Percentiles rank a stretch among this genome's conserved stretches.
These are phyloP conservation scores for Plectus sambesii DNA, from an alignment of 1,140 invertebrate species.

Conservation along the genomic window DNA sequence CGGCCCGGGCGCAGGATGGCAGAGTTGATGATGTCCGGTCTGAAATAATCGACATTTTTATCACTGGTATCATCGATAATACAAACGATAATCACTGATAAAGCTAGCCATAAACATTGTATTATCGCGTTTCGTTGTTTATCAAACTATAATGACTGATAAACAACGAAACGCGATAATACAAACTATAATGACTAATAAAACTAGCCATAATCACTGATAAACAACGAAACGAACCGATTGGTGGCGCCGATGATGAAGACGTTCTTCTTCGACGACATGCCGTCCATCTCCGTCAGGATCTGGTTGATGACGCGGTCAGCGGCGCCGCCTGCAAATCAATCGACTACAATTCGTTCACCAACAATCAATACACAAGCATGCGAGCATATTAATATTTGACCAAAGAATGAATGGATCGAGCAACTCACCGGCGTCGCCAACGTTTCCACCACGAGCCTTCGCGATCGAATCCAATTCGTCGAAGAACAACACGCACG, in stretches of 20 bases:
- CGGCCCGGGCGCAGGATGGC: slow-evolving; percentile 95
- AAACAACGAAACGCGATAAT: too few relatives aligned
- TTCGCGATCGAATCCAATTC: slow-evolving; percentile 99
- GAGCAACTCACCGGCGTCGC: slow-evolving; percentile 68
- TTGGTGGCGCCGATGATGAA: slow-evolving; percentile 99
- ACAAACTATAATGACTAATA: too few relatives aligned
- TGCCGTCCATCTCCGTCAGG: slow-evolving; percentile 99
- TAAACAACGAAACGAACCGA: slow-evolving; percentile 56
- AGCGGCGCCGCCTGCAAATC: slow-evolving; percentile 64
- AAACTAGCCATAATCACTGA: too few relatives aligned
- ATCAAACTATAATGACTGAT: too few relatives aligned
- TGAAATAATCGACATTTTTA: slow-evolving; percentile 27
- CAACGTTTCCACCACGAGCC: slow-evolving; percentile 86
- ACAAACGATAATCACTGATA: slow-evolving; percentile 13
- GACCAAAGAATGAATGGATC: background rate
- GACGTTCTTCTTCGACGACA: slow-evolving; percentile 98
- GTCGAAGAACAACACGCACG: slow-evolving; percentile 98
- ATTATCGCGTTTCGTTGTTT: background rate
- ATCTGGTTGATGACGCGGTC: slow-evolving; percentile 99
- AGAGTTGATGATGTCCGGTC: slow-evolving; percentile 90
- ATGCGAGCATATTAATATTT: slow-evolving; percentile 2
- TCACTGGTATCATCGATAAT: too few relatives aligned
- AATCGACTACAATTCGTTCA: too few relatives aligned
- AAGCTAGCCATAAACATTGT: background rate
- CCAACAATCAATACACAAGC: background rate